These are phyloP conservation scores for Masnerella sp. DNA, from an alignment of 2,888 invertebrate species.

Conservation along the genomic window DNA sequence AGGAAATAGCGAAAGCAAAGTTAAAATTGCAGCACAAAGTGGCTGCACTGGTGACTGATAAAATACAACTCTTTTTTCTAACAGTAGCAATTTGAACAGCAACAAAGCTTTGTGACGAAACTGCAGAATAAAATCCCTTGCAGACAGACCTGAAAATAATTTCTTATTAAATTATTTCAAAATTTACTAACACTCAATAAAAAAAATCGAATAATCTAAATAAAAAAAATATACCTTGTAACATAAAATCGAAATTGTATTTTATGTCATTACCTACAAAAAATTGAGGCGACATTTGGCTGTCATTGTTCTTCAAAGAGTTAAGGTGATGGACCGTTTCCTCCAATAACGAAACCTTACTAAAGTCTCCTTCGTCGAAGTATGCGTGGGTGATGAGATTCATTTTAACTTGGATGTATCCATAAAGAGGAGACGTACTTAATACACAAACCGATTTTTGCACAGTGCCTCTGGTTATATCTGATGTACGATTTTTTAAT, in stretches of 20 bases:
- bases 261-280: constrained; percentile 81
- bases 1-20: constrained; percentile 93
- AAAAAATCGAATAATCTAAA: background rate
- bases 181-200: too few relatives aligned
- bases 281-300: constrained; percentile 82
- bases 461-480: constrained; percentile 97
- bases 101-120: constrained; percentile 96
- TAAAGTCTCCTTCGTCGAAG: constrained; percentile 96
- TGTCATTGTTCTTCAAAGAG: constrained; percentile 84
- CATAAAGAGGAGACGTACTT: constrained; percentile 93
- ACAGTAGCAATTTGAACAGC: constrained; percentile 93
- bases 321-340: constrained; percentile 96
- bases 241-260: too few relatives aligned
- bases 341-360: constrained; percentile 90
- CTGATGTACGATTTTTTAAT: constrained; percentile 93
- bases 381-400: constrained; percentile 97
- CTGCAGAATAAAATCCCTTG: constrained; percentile 87
- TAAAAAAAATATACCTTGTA: too few relatives aligned
- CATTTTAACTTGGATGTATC: constrained; percentile 96
- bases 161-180: too few relatives aligned
- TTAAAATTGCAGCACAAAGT: constrained; percentile 90
- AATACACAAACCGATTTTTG: constrained; percentile 99
- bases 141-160: constrained; percentile 84
- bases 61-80: constrained; percentile 93
- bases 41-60: constrained; percentile 95